Base-by-base conservation (phyloP, 1,140 invertebrate genomes). In the Dryas iulia region DNA sequence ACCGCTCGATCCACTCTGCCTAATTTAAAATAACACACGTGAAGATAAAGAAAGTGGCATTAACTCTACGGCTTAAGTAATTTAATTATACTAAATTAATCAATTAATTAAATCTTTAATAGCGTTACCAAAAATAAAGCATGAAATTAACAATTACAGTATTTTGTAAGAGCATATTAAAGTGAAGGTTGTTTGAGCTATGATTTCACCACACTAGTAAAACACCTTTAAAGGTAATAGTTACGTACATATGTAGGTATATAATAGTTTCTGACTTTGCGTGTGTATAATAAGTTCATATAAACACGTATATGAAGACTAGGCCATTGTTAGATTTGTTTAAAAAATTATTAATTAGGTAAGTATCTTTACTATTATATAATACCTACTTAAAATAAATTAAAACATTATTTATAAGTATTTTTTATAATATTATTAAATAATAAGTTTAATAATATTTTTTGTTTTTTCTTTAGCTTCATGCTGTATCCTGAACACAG, bases 1-100 rank as follows among this genome's bases (percentile, higher is more conserved):
- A n/a, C n/a, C 2, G n/a, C 33, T 35, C n/a, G 5, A 35, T 18
- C 10, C 31, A 33, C 11, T 33, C 2, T 11, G 31, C 11, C 12
- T n/a, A n/a, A n/a, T n/a, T n/a, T n/a, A n/a, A n/a, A n/a, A n/a
- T n/a, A n/a, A n/a, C n/a, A 33, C 12, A 33, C 10, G 31, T 33
- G 11, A 0, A 33, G 11, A 33, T 11, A 33, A 33, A 33, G 12
- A 33, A 33, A 31, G 30, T n/a, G 12, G 12, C 14, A 39, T 7
- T 39, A 18, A 14, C 33, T 0, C 1, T 12, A 39, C 6, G 1
- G 14, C 14, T 11, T 14, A 14, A 35, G 1, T 14, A 35, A 35
- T 35, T 35, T 35, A 14, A 35, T 35, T 35, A 14, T 7, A 14
- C 5, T 70, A 93, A 92, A 30, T 3, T 30, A 54, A 39, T 56